A percentile compares a stretch with the other conserved stretches of the same genome.
Evolutionary conservation across 1,140 invertebrate species (phyloP).

Genomic region (Phenacoccus solenopsis): DNA sequence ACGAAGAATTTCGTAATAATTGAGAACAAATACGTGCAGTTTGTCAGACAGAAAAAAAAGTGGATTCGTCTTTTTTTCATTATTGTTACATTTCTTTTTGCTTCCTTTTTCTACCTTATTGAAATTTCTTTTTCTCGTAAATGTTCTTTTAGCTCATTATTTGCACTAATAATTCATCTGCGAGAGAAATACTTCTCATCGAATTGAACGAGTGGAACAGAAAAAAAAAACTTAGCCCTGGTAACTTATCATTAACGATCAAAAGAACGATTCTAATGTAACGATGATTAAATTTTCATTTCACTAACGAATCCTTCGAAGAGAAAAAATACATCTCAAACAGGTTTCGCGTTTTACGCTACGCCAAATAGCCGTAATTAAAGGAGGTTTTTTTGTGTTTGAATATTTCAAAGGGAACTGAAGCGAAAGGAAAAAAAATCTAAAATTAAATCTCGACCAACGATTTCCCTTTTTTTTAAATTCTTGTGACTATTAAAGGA

Average conservation of each 20-base stretch:
- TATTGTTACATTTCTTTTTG: no score
- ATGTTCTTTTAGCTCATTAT: no score
- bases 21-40: no score
- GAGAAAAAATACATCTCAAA: neutral
- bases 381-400: neutral
- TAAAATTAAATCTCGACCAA: neutral
- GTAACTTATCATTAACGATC: neutral
- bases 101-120: no score
- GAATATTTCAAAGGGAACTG: neutral
- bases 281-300: constrained; percentile 3
- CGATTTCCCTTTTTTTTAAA: neutral
- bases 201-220: no score
- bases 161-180: no score
- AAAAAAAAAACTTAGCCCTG: no score
- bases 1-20: no score
- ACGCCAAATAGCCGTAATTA: neutral
- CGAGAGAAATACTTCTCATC: no score
- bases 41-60: no score
- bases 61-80: no score
- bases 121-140: no score
- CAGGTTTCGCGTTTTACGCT: neutral
- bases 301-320: neutral
- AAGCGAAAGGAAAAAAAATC: neutral
- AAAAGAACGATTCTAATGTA: neutral
- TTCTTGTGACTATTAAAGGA: neutral